Evolutionary conservation across 2,113 vertebrate genomes (phyloP), one percentile per base, ranked within the genome.

Genomic region (Antigone vipio): DNA sequence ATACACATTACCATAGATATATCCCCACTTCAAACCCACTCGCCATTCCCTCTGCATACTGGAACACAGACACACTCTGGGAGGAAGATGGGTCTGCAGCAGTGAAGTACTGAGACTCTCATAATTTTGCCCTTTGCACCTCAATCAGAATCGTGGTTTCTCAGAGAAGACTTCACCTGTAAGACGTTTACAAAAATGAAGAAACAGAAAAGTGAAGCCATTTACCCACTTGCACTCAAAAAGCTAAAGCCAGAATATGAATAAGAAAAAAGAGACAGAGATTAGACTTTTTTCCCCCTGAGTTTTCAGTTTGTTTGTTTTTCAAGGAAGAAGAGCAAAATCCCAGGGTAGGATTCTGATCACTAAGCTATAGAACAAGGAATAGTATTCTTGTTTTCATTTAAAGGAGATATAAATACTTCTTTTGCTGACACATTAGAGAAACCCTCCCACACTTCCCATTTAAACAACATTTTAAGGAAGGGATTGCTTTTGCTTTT

Each of bases 381-480:
- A 90, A 90, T 47, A 26, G 5, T 35, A 21, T 55, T 52, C 4
- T 0, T 84, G 64, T 92, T 96, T 77, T 80, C 21, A 67, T 78
- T 93, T 95, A 92, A 91, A 92, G 27, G 53, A 81, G 34, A 87
- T 75, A 84, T 75, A 84, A 95, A 92, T 59, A 72, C 15, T 38
- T 6, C 27, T 86, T 92, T 82, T 91, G 60, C 59, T 92, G 79
- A 93, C 34, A 78, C 19, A 40, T 66, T 77, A 80, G 52, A 78
- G 52, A 89, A 92, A 35, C 40, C 82, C 22, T 89, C 52, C 68
- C 38, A 56, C 4, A 6, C 19, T 72, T 94, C 72, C 26, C 21
- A 64, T 27, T 68, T 88, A 87, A 82, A 47, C 14, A 90, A 35
- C 5, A 75, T 84, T 92, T 92, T 77, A 66, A 85, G 27, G 29